A percentile compares a stretch with the other conserved stretches of the same genome.
These are phyloP conservation scores for Temnothorax nylanderi DNA, from an alignment of 1,140 invertebrate species.

Conservation along the genomic window DNA sequence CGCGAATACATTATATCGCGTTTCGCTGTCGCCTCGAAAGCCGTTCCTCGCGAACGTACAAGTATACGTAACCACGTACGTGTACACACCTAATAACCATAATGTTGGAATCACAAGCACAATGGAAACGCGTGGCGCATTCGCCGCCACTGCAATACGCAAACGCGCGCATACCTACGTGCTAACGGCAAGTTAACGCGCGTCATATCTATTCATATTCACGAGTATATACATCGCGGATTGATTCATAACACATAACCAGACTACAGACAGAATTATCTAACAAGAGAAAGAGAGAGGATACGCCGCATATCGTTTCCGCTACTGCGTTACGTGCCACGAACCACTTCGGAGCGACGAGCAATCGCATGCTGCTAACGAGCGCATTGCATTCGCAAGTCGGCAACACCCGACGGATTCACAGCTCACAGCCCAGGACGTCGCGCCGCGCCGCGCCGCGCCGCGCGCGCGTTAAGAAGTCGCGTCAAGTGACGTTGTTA, in stretches of 20 bases:
- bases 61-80: not conserved
- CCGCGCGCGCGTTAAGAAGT: not conserved
- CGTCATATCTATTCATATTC: constrained; percentile 49
- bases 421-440: not conserved
- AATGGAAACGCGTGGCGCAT: not conserved
- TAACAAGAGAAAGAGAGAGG: not conserved
- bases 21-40: not conserved
- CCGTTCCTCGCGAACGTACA: not conserved
- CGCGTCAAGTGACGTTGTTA: constrained; percentile 29
- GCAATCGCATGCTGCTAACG: not conserved
- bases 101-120: constrained; percentile 7
- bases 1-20: not conserved
- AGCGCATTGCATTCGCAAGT: not conserved
- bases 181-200: constrained; percentile 11
- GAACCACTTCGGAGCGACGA: not conserved
- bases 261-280: not conserved
- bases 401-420: not conserved
- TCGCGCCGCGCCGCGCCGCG: not conserved
- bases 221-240: not conserved
- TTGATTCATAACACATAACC: constrained; percentile 20
- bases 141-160: not conserved
- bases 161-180: not conserved
- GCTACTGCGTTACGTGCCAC: not conserved
- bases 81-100: not conserved
- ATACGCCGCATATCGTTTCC: constrained; percentile 2